Conservation (phyloP, 2,113 vertebrate genomes). For the Ceuthmochares aereus region DNA sequence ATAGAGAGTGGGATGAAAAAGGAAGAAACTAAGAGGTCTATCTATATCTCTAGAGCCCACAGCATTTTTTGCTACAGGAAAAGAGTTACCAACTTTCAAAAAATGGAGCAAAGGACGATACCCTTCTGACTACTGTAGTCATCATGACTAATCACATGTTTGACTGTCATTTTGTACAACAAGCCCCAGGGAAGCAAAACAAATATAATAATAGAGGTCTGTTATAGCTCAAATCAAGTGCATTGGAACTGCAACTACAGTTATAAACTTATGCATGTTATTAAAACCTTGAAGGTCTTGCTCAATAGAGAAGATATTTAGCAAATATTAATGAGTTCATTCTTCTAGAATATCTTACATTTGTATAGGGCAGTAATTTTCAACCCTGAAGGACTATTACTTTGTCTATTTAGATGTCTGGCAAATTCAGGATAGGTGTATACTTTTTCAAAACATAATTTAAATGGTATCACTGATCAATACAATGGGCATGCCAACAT, state of each 20-base stretch:
- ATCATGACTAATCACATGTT: slow-evolving; percentile 50
- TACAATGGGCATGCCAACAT: background rate
- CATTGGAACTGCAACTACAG: background rate
- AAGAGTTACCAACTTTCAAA: background rate
- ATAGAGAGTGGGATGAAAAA: background rate
- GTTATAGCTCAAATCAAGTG: slow-evolving; percentile 19
- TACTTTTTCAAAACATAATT: background rate
- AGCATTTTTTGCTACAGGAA: background rate
- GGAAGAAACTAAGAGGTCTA: background rate
- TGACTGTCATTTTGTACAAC: slow-evolving; percentile 44
- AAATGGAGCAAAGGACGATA: background rate
- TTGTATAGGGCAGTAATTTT: background rate
- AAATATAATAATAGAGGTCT: slow-evolving; percentile 33
- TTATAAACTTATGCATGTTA: background rate
- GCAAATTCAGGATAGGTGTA: background rate
- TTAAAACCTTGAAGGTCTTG: background rate
- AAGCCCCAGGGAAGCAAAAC: slow-evolving; percentile 45
- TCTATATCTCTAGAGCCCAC: background rate
- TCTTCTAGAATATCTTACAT: background rate
- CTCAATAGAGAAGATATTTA: background rate
- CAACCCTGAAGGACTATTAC: background rate
- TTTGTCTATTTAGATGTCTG: background rate
- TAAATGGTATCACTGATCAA: background rate
- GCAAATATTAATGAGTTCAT: background rate
- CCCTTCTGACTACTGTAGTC: background rate